Evolutionary conservation across 2,888 invertebrate genomes (phyloP), one percentile per base, ranked within the genome.

Genomic region (Timema cristinae): DNA sequence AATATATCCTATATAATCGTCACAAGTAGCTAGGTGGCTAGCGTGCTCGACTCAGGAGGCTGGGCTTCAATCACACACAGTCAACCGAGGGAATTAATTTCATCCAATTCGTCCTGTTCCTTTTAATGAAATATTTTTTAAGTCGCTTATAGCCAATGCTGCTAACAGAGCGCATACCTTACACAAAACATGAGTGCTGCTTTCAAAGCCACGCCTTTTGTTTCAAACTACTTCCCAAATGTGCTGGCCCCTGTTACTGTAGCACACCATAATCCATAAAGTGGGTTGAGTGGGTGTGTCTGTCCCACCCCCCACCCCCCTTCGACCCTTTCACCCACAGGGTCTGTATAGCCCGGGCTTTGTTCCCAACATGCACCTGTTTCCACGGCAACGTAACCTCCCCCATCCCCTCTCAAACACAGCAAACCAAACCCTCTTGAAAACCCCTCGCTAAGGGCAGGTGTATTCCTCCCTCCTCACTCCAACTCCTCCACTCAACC

Each of bases 321-420:
- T 11, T 13, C 63, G 47, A 32, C 63, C 9, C 16, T 59, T n/a
- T 59, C 32, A n/a, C 59, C 47, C 47, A 52, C 7, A 0, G 67
- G 16, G 67, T 48, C 11, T 16, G 54, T 59, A 15, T 56, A 67
- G 71, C 61, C 71, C 67, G 71, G 68, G 67, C 71, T 71, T 71
- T 71, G 71, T 71, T 71, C 67, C 61, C 68, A 70, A 70, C 70
- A 59, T 68, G 71, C 71, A 71, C 71, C 71, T 71, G 71, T 71
- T 67, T 71, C 71, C 71, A 71, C 56, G 68, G 71, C 67, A 71
- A 71, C 71, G 32, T 32, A 32, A 52, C 16, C 59, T 67, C 67
- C 16, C 49, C 49, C 16, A 5, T 50, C 69, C 69, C 67, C 15
- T 11, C 47, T 59, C 13, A 15, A 16, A 48, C 56, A 49, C n/a